Conservation (phyloP, 1,140 invertebrate species). For the Ruditapes philippinarum region DNA sequence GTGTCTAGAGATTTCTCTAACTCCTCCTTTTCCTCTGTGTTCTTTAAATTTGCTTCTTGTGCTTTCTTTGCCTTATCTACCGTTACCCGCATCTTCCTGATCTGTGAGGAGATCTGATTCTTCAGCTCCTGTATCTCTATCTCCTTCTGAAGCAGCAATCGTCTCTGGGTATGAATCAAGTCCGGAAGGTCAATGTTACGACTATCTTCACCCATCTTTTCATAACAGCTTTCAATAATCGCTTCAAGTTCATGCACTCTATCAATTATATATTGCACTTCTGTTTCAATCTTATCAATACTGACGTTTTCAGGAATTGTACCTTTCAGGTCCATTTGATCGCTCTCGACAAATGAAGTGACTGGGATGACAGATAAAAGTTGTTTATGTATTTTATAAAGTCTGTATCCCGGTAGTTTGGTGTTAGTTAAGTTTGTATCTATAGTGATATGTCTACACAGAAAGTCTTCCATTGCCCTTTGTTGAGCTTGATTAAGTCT, state of each 20-base stretch:
- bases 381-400: slow-evolving; percentile 54
- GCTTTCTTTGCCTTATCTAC: slow-evolving; percentile 46
- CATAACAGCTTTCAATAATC: slow-evolving; percentile 57
- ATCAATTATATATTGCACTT: slow-evolving; percentile 34
- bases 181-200: slow-evolving; percentile 45
- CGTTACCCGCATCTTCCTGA: slow-evolving; percentile 32
- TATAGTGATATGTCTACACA: slow-evolving; percentile 64
- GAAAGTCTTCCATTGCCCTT: slow-evolving; percentile 60
- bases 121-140: slow-evolving; percentile 58
- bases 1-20: slow-evolving; percentile 44
- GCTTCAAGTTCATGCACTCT: slow-evolving; percentile 47
- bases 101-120: slow-evolving; percentile 24
- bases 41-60: slow-evolving; percentile 34
- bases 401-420: slow-evolving; percentile 31
- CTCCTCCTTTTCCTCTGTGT: slow-evolving; percentile 59
- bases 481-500: slow-evolving; percentile 53
- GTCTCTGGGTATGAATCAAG: slow-evolving; percentile 27
- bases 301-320: slow-evolving; percentile 51
- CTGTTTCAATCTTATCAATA: slow-evolving; percentile 61
- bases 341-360: slow-evolving; percentile 55
- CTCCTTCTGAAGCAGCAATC: slow-evolving; percentile 43
- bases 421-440: slow-evolving; percentile 53
- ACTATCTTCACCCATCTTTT: slow-evolving; percentile 53
- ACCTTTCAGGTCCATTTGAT: slow-evolving; percentile 58
- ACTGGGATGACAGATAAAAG: slow-evolving; percentile 18